Conservation (phyloP, 1,140 invertebrate species). For the Macrobrachium nipponense region DNA sequence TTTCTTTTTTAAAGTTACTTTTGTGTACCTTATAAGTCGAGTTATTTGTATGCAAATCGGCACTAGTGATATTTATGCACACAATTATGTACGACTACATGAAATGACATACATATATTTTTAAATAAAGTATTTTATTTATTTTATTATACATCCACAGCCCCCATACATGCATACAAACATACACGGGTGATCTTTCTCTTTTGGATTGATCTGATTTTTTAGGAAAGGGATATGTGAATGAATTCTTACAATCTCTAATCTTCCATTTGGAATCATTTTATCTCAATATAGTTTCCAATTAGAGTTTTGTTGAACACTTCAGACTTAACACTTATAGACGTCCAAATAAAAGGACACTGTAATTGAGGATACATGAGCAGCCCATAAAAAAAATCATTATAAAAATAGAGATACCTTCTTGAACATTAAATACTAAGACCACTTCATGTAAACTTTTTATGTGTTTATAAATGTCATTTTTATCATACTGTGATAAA, state of each 20-base stretch:
- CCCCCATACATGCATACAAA: conserved; percentile 22
- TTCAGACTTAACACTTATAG: no score
- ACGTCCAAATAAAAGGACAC: no score
- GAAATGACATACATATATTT: not conserved
- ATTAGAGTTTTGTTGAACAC: no score
- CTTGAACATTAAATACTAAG: conserved; percentile 1
- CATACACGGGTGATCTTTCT: not conserved
- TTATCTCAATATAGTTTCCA: no score
- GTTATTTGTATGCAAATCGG: not conserved
- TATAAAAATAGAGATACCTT: not conserved
- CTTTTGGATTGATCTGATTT: not conserved
- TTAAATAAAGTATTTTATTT: not conserved
- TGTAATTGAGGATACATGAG: not conserved
- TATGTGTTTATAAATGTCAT: conserved; percentile 26
- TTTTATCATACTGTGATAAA: conserved; percentile 21
- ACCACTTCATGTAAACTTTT: conserved; percentile 15
- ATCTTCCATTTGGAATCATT: no score
- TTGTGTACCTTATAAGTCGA: no score
- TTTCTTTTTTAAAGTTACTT: no score
- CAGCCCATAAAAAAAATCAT: not conserved
- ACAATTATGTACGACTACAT: not conserved
- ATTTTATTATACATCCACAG: not conserved
- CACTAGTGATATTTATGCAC: not conserved
- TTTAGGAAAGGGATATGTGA: not conserved
- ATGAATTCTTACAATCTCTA: not conserved